phyloP scores from a whole-genome alignment of 2,797 vertebrate genomes.

The Spheniscus humboldti region DNA sequence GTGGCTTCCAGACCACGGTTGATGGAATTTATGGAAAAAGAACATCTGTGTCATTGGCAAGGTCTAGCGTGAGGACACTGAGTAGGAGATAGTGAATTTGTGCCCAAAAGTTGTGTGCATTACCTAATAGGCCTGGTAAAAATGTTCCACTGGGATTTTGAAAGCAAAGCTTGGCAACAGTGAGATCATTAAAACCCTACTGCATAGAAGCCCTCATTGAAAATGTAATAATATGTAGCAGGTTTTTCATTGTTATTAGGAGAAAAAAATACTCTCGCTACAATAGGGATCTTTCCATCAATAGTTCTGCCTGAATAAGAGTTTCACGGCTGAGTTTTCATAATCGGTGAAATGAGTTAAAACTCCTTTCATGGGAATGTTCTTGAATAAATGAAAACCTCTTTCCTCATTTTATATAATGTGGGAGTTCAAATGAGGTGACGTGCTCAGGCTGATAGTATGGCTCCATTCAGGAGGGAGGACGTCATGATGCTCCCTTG shows the following conservation, averaged over 20 bases:
- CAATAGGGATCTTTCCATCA: not conserved
- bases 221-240: not conserved
- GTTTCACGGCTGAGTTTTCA: not conserved
- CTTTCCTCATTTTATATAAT: not conserved
- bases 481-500: accelerated
- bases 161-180: conserved; percentile 41
- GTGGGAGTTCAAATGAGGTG: conserved; percentile 24
- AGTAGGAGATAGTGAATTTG: not conserved
- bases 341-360: not conserved
- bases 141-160: not conserved
- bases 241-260: not conserved
- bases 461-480: not conserved
- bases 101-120: conserved; percentile 12
- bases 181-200: conserved; percentile 18
- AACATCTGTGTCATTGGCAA: conserved; percentile 41
- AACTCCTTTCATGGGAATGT: not conserved
- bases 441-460: not conserved
- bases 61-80: not conserved
- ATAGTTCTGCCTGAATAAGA: not conserved
- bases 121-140: conserved; percentile 28
- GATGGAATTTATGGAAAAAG: conserved; percentile 19
- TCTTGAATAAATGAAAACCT: not conserved
- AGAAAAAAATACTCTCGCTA: not conserved
- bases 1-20: not conserved
- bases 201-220: conserved; percentile 9